Conservation (phyloP, 2,888 invertebrate species). For the Clitarchus hookeri region DNA sequence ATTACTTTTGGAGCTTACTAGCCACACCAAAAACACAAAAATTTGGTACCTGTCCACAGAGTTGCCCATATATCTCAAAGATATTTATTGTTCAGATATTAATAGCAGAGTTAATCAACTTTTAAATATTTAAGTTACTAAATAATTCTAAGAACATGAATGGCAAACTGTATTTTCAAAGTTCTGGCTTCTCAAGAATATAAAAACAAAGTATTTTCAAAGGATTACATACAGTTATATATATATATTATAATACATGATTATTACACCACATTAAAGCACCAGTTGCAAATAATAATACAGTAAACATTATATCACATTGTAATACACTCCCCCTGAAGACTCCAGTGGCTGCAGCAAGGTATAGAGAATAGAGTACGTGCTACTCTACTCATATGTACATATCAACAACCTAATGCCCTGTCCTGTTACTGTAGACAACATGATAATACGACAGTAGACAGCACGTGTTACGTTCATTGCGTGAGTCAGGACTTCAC, state of each 20-base stretch:
- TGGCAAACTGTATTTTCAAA: slow-evolving; percentile 6
- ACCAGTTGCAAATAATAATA: slow-evolving; percentile 14
- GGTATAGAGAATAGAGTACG: background rate
- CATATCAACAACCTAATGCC: slow-evolving; percentile 2
- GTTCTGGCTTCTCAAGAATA: background rate
- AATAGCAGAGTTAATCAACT: background rate
- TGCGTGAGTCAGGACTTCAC: slow-evolving; percentile 8
- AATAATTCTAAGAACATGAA: background rate
- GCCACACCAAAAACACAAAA: slow-evolving; percentile 14
- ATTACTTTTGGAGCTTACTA: background rate
- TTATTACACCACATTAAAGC: slow-evolving; percentile 14
- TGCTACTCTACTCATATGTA: slow-evolving; percentile 14
- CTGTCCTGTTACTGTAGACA: background rate
- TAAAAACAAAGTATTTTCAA: background rate
- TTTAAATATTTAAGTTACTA: background rate
- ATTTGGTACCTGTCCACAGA: background rate
- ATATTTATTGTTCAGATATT: background rate
- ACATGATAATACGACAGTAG: slow-evolving; percentile 2
- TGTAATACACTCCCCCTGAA: slow-evolving; percentile 5
- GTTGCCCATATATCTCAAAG: background rate
- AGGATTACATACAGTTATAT: background rate
- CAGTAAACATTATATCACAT: slow-evolving; percentile 14
- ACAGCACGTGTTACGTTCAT: background rate
- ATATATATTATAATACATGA: slow-evolving; percentile 2
- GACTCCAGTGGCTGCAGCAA: slow-evolving; percentile 5